A percentile compares a stretch with the other conserved stretches of the same genome.
These are phyloP conservation scores for Bungarus multicinctus DNA, from an alignment of 2,113 vertebrate genomes.

Conservation along the genomic window DNA sequence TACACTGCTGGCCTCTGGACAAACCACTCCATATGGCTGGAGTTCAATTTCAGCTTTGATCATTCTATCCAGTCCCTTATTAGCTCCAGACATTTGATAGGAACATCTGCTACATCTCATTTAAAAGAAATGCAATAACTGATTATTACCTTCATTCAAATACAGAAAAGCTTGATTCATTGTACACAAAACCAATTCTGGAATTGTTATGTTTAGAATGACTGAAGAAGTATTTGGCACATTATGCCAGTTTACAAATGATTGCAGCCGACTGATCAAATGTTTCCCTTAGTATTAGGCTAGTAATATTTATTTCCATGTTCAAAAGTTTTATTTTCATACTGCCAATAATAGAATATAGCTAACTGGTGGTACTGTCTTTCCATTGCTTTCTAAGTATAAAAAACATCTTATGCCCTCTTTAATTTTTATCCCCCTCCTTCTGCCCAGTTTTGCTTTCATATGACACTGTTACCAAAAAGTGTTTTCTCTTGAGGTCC, in stretches of 20 bases:
- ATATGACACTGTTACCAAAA: slow-evolving; percentile 45
- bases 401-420: slow-evolving; percentile 21
- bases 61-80: not conserved
- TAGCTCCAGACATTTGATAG: not conserved
- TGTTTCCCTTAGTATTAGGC: not conserved
- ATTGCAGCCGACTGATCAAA: not conserved
- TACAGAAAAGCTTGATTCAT: not conserved
- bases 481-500: slow-evolving; percentile 41
- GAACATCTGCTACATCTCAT: not conserved
- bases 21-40: not conserved
- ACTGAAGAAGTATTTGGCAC: not conserved
- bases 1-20: not conserved
- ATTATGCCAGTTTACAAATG: not conserved
- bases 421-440: slow-evolving; percentile 48
- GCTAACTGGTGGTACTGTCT: not conserved
- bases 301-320: not conserved
- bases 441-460: slow-evolving; percentile 27
- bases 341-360: slow-evolving; percentile 26
- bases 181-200: not conserved
- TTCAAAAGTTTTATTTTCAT: not conserved
- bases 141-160: too few species aligned
- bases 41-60: not conserved
- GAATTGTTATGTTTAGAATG: not conserved
- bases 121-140: not conserved
- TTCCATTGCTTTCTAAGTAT: slow-evolving; percentile 32